Evolutionary conservation across 2,888 invertebrate genomes (phyloP), one percentile per base, ranked within the genome.

Genomic region (Tethea ocularis): DNA sequence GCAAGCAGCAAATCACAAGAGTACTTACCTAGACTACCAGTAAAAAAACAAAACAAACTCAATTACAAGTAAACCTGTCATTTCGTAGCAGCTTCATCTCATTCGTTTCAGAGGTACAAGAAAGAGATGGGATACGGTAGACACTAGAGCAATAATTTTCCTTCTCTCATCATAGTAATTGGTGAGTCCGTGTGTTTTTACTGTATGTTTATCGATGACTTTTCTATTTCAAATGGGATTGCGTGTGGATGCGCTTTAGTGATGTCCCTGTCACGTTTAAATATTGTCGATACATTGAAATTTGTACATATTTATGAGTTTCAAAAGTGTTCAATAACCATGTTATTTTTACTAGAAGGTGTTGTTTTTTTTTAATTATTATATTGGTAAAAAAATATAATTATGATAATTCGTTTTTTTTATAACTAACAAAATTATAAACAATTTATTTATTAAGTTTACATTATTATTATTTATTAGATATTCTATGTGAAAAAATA

Each of bases 161-260:
- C 67, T 61, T 71, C 76, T 76, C 46, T 46, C 46, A 83, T 82
- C 77, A 78, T 70, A 63, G 76, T 85, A 83, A 86, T 85, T 83
- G 80, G 75, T 81, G 69, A 46, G 46, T 46, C 46, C 66, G 70
- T 69, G 60, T 76, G 75, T 78, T 77, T 76, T 74, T 78, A 76
- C 77, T 74, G 64, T 75, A 73, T 82, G 72, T 81, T 83, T 83
- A 80, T 80, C 46, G 46, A 46, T 20, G 20, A 77, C 66, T 78
- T 79, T 78, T 78, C 77, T 76, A 72, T 77, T 78, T 72, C 61
- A 74, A 71, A 1, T 65, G 61, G 57, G 61, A 61, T 67, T 71
- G 69, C 67, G 72, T 73, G 71, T 56, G 69, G 58, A 68, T 58
- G 66, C 67, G 69, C 66, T 61, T 67, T 68, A 75, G 72, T 67